Evolutionary conservation across 2,113 vertebrate species (phyloP), one percentile per base, ranked within the genome.

Genomic region (Chaetorhynchus papuensis): DNA sequence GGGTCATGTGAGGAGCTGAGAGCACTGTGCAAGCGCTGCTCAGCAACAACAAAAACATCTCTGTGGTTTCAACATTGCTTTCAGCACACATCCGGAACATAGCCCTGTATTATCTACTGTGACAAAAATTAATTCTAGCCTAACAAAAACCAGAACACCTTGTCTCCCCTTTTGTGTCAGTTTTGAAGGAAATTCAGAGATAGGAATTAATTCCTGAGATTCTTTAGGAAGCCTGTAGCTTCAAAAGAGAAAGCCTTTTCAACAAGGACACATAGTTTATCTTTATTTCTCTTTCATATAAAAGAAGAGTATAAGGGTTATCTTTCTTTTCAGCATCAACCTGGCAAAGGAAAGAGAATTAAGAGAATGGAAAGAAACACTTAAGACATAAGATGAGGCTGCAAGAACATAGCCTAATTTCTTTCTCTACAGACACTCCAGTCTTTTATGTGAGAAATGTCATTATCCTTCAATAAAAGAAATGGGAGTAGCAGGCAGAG

Each of bases 1-100:
- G 31, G 16, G 17, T 44, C 10, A 15, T 21, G 14, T 14, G 33
- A 31, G 42, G 13, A 57, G 20, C 17, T n/a, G 28, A 45, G 39
- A 63, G 52, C 0, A 0, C 14, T 6, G 14, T n/a, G 28, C 7
- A 24, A 52, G 20, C 5, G 27, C 18, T 47, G 33, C 15, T 45
- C 44, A 64, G 18, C 26, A 53, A 6, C 18, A 41, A 59, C 6
- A 13, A 41, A 83, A 83, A 41, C 15, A 65, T 21, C 18, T 45
- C 39, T 33, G 26, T 28, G 18, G 42, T 77, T 87, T 21, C 39
- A 71, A 47, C 9, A 7, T 13, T 37, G 12, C 65, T 77, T 60
- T 45, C 39, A 37, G 22, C 26, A 54, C 31, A 49, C 30, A 66
- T n/a, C 19, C 11, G n/a, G 65, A 78, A 15, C 27, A 10, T 9